Percentiles rank a stretch among this genome's conserved stretches.
phyloP scores from a whole-genome alignment of 2,888 invertebrate species.

The Amorpha juglandis region DNA sequence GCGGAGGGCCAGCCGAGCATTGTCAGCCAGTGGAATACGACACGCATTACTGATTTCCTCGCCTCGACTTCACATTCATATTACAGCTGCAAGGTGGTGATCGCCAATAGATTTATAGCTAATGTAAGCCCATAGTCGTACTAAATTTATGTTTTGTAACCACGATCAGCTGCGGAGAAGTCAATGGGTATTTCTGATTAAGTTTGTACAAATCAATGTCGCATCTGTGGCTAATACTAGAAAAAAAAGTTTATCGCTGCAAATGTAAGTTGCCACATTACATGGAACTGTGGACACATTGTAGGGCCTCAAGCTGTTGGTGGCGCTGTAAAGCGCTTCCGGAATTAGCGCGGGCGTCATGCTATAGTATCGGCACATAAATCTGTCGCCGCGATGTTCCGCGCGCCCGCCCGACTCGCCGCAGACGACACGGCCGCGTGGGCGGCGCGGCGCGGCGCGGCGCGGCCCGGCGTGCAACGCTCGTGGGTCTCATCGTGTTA shows the following conservation, averaged over 20 bases:
- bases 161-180: background rate
- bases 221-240: background rate
- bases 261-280: background rate
- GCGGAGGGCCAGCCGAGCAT: background rate
- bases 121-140: too few species aligned
- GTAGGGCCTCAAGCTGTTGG: conserved; percentile 43
- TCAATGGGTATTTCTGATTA: background rate
- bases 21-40: conserved; percentile 30
- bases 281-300: background rate
- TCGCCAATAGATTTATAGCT: background rate
- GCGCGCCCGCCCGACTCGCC: conserved; percentile 35
- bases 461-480: conserved; percentile 49
- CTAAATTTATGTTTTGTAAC: background rate
- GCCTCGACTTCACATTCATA: background rate
- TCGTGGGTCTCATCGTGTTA: conserved; percentile 8
- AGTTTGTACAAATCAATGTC: background rate
- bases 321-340: conserved; percentile 58
- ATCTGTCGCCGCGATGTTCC: conserved; percentile 61
- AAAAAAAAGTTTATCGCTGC: background rate
- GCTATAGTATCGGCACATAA: conserved; percentile 64
- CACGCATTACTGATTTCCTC: conserved; percentile 40
- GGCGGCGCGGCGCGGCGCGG: too few species aligned
- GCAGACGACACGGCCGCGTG: conserved; percentile 50
- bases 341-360: conserved; percentile 65
- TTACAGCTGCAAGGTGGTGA: background rate